Evolutionary conservation across 2,797 vertebrate genomes (phyloP).

Genomic region (Eospalax fontanierii): DNA sequence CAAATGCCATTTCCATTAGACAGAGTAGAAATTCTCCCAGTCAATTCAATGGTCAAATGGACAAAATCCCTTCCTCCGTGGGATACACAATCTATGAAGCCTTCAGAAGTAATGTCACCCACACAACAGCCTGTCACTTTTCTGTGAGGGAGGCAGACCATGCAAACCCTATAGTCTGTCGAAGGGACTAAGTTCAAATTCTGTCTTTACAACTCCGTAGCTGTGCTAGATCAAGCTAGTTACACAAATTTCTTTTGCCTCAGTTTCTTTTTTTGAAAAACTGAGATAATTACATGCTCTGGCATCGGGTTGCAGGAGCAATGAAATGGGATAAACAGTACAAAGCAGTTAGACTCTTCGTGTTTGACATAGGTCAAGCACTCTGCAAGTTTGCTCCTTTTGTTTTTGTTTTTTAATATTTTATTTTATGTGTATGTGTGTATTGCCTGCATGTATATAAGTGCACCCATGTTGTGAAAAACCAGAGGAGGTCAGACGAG

Average conservation of each 20-base stretch:
- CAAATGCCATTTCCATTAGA: not conserved
- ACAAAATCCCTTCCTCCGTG: not conserved
- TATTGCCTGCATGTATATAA: too few species aligned
- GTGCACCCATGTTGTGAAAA: too few species aligned
- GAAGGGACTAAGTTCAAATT: slow-evolving; percentile 15
- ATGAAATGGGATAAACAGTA: not conserved
- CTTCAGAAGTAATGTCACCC: not conserved
- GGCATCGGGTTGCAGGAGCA: not conserved
- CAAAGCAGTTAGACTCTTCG: not conserved
- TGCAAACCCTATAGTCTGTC: not conserved
- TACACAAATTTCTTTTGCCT: not conserved
- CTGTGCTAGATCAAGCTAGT: slow-evolving; percentile 10
- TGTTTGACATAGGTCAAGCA: not conserved
- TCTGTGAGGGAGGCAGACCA: not conserved
- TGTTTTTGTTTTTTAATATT: too few species aligned
- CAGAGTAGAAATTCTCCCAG: not conserved
- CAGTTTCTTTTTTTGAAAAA: not conserved
- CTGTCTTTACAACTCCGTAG: not conserved
- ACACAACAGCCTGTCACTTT: not conserved
- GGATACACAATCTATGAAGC: not conserved
- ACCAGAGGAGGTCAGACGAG: too few species aligned
- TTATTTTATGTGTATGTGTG: too few species aligned
- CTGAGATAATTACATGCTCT: not conserved
- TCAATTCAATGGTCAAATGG: not conserved
- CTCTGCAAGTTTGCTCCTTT: not conserved